Evolutionary conservation across 2,797 vertebrate genomes (phyloP), one percentile per base, ranked within the genome.

Genomic region (Peromyscus melanophrys): DNA sequence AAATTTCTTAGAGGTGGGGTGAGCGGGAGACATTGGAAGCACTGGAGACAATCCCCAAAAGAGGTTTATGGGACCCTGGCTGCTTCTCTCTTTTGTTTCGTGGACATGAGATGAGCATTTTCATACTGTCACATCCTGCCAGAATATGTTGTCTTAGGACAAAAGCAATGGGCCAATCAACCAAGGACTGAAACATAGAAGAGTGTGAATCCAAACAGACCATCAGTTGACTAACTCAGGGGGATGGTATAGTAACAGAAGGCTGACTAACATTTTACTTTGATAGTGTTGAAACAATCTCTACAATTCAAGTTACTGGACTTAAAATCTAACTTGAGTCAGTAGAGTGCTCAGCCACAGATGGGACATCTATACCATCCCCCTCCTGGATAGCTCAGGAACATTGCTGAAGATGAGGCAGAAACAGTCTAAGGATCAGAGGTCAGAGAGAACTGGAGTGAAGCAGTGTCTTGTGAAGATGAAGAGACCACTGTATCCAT

Each of bases 271-370:
- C 55, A 55, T 87, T 92, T 96, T 34, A 85, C 13, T n/a, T 29
- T 89, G 23, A 88, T 69, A 25, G 17, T 57, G 76, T 11, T 96
- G 71, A 87, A 57, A 75, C 46, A 92, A 88, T 49, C 94, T 94
- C 31, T 27, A 75, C 31, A 86, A 92, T 59, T 92, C 67, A 97
- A 95, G n/a, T 69, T 40, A 69, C 43, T 34, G 23, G 40, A 85
- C 29, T 34, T 34, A 65, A 65, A 65, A 67, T 65, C 19, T 13
- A 85, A 46, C 31, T 10, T 34, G 61, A 34, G 61, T 29, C 10
- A 65, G 61, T 7, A 46, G 29, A 46, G 40, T 49, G 61, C 29
- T 65, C 82, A 34, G 82, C 10, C 10, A 34, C 82, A 46, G 34
- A 46, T 8, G 61, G 61, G 61, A 7, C 40, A 4, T 13, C 16